A percentile compares a stretch with the other conserved stretches of the same genome.
Conservation (phyloP, 2,113 vertebrate species). For the Hydrochoerus hydrochaeris region DNA sequence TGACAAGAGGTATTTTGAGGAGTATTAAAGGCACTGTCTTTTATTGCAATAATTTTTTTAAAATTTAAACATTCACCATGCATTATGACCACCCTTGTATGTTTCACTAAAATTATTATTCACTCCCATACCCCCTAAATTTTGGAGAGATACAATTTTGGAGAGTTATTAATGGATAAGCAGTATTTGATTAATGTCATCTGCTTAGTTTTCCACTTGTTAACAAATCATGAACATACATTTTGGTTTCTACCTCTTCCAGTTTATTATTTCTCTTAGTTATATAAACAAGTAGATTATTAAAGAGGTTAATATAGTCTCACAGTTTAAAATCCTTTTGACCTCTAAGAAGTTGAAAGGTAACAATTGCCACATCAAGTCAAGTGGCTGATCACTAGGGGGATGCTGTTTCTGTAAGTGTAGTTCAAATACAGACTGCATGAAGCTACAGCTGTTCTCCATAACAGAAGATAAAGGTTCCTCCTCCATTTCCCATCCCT, state of each 20-base stretch:
- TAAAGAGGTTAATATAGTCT: background rate
- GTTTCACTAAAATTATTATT: constrained; percentile 12
- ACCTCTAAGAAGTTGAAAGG: constrained; percentile 39
- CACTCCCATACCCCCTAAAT: background rate
- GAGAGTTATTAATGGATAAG: constrained; percentile 29
- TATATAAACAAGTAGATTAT: background rate
- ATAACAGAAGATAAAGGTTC: background rate
- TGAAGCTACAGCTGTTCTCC: background rate
- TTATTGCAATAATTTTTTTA: background rate
- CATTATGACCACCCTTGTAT: background rate
- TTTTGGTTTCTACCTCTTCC: background rate
- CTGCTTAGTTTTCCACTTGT: background rate
- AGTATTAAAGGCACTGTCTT: background rate
- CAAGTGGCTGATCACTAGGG: background rate
- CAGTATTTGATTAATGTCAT: constrained; percentile 17
- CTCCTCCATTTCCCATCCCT: background rate
- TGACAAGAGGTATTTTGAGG: background rate
- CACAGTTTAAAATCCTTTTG: constrained; percentile 13
- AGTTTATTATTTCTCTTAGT: constrained; percentile 45
- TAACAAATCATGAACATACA: background rate
- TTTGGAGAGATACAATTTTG: constrained; percentile 22
- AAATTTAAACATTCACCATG: background rate
- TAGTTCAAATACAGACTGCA: background rate
- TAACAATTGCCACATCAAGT: background rate
- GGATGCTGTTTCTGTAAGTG: background rate